These are phyloP conservation scores for Chirona hameri DNA, from an alignment of 2,888 invertebrate species.

Conservation along the genomic window DNA sequence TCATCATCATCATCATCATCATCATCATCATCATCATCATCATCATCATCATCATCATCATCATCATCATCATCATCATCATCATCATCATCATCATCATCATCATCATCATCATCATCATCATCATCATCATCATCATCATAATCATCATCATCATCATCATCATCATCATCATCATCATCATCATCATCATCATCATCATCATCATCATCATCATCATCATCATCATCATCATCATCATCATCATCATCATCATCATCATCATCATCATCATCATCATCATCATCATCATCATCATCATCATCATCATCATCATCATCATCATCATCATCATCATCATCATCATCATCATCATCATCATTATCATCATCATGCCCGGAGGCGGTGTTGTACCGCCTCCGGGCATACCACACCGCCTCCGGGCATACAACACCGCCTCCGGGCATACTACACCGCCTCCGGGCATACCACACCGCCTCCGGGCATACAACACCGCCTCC, in stretches of 20 bases:
- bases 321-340: conserved; percentile 22
- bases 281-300: conserved; percentile 22
- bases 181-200: conserved; percentile 22
- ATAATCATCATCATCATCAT: no score
- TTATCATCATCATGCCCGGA: neutral
- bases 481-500: no score
- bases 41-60: conserved; percentile 22
- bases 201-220: conserved; percentile 22
- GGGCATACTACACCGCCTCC: no score
- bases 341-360: conserved; percentile 22
- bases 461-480: no score
- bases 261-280: conserved; percentile 22
- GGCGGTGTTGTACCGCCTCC: no score
- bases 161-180: no score
- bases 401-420: no score
- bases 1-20: conserved; percentile 22
- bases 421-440: no score
- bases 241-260: conserved; percentile 22
- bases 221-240: conserved; percentile 22
- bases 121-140: no score
- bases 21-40: conserved; percentile 22
- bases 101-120: neutral
- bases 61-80: conserved; percentile 22
- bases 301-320: conserved; percentile 22
- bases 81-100: no score